phyloP scores from a whole-genome alignment of 2,797 vertebrate species.

The Parotocinclus haroldoi region DNA sequence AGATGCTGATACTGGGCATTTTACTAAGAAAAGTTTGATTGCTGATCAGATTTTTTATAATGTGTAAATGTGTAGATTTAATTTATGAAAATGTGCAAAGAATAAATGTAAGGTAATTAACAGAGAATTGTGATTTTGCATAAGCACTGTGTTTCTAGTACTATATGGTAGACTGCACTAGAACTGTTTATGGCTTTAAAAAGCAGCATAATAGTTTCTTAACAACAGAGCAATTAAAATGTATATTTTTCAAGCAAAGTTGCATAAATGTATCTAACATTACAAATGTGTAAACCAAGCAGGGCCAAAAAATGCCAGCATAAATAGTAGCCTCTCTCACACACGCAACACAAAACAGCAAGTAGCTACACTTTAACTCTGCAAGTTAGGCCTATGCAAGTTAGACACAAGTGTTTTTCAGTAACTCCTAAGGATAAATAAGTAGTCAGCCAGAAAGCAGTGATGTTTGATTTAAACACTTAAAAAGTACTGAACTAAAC shows the following conservation, averaged over 20 bases:
- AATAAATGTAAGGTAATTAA: too few relatives aligned
- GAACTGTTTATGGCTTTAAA: neutral
- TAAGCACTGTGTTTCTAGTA: too few relatives aligned
- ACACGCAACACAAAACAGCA: constrained; percentile 6
- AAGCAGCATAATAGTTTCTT: constrained; percentile 27
- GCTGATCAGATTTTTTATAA: too few relatives aligned
- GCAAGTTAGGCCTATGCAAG: constrained; percentile 3
- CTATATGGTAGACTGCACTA: too few relatives aligned
- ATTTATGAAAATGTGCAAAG: too few relatives aligned
- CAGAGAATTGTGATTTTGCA: too few relatives aligned
- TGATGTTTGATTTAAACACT: too few relatives aligned
- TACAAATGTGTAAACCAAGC: constrained; percentile 39
- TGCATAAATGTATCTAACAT: constrained; percentile 35
- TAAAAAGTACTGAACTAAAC: too few relatives aligned
- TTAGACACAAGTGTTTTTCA: constrained; percentile 1
- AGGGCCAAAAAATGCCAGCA: constrained; percentile 6
- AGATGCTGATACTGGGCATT: too few relatives aligned
- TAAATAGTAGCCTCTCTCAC: constrained; percentile 5
- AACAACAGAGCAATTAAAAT: too few relatives aligned
- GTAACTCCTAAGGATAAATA: constrained; percentile 4
- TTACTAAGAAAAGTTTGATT: too few relatives aligned
- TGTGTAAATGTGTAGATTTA: too few relatives aligned
- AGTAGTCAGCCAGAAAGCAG: neutral
- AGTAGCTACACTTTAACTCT: constrained; percentile 20
- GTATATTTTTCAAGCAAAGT: constrained; percentile 35